Percentiles rank a stretch among this genome's conserved stretches.
Evolutionary conservation across 2,888 invertebrate species (phyloP).

Genomic region (Ommatoiulus sabulosus): DNA sequence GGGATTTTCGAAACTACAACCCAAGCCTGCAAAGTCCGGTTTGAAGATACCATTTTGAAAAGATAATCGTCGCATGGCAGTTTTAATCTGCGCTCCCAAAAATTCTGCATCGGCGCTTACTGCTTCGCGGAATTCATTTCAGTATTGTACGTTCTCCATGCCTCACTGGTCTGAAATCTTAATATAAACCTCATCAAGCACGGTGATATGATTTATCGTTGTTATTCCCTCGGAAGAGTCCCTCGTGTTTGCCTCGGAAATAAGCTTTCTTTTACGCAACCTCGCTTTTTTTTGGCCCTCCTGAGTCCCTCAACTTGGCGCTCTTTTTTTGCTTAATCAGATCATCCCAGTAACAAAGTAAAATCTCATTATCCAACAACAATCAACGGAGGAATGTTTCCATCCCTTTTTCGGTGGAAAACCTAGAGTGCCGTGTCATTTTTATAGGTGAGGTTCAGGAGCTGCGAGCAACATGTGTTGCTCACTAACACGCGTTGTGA

Average conservation of each 20-base stretch:
- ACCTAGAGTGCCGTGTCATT: constrained; percentile 28
- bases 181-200: constrained; percentile 22
- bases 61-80: no score
- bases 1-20: background rate
- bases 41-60: no score
- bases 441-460: background rate
- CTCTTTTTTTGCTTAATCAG: background rate
- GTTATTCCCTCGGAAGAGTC: background rate
- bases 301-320: background rate
- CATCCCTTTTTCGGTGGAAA: background rate
- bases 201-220: constrained; percentile 38
- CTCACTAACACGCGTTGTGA: background rate
- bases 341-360: constrained; percentile 47
- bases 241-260: background rate
- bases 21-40: background rate
- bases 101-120: background rate
- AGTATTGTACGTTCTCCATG: background rate
- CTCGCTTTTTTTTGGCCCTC: constrained; percentile 6
- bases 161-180: background rate
- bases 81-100: background rate
- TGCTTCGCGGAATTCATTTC: background rate
- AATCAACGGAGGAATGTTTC: constrained; percentile 37
- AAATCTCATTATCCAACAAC: constrained; percentile 48
- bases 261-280: background rate
- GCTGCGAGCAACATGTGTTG: constrained; percentile 5